Base-by-base conservation (phyloP, 1,140 invertebrate genomes). In the Atopsyche davidsoni region DNA sequence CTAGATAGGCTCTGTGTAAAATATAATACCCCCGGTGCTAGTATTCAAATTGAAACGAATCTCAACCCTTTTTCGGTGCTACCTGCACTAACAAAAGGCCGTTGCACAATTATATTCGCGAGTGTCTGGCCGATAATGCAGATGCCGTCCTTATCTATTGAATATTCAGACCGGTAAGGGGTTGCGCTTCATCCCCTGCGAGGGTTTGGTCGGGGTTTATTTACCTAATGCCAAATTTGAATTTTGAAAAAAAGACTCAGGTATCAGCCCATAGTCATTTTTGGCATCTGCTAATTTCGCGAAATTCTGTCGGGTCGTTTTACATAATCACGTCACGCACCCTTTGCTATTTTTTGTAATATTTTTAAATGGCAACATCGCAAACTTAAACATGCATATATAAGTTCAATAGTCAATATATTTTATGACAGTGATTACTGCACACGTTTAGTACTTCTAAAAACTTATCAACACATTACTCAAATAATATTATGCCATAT, bases 161-260 rank as follows among this genome's bases (percentile, higher is more conserved):
- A 57, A 57, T 57, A 57, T 57, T 48, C 55, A 57, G 43, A 51
- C 48, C 35, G 45, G 46, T 51, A 41, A 51, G 49, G 55, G 55
- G 55, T 50, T 57, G 51, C 46, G 51, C 51, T 57, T 51, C 47
- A 57, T 53, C 55, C 55, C 40, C 25, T 14, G 28, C 18, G n/a
- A 23, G 14, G 32, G 25, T 40, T 31, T 31, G 45, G 36, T 39
- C 38, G 40, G 50, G 50, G 40, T 57, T 48, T 57, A 57, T 57
- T 57, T 57, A 53, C 55, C 51, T 53, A 57, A 57, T 53, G 51
- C 51, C 46, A 34, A 32, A 57, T 57, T 57, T 57, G 55, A 57
- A 57, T 57, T 51, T 46, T 41, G 28, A 40, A 41, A 50, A 49
- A 49, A 46, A 39, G 19, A 24, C 10, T 18, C 42, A 38, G 32